Conservation (phyloP, 2,888 invertebrate genomes). For the Crossocerus cetratus region DNA sequence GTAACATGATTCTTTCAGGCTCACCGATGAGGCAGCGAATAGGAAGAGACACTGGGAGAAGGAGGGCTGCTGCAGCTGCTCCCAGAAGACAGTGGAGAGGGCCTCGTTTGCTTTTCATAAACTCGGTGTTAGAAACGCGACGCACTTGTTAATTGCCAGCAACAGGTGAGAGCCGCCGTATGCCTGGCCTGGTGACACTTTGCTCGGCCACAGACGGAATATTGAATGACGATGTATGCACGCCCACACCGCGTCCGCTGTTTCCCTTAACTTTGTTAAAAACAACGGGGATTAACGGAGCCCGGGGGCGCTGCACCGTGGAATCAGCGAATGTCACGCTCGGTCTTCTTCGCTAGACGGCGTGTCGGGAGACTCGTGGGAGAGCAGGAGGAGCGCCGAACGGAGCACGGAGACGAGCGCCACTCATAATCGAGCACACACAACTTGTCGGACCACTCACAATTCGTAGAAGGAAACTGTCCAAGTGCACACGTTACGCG, state of each 20-base stretch:
- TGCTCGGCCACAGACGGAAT: slow-evolving; percentile 48
- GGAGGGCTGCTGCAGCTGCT: too few relatives aligned
- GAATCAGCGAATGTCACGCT: too few relatives aligned
- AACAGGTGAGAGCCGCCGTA: slow-evolving; percentile 65
- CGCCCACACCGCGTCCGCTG: neutral
- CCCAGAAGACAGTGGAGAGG: too few relatives aligned
- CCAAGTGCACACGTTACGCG: too few relatives aligned
- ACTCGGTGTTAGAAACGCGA: slow-evolving; percentile 39
- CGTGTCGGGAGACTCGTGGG: neutral
- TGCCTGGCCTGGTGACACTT: slow-evolving; percentile 48
- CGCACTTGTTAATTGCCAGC: slow-evolving; percentile 67
- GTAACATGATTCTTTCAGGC: too few relatives aligned
- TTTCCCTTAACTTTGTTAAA: slow-evolving; percentile 41
- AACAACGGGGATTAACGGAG: slow-evolving; percentile 36
- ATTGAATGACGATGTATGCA: slow-evolving; percentile 33
- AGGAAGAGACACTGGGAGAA: too few relatives aligned
- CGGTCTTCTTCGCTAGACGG: too few relatives aligned
- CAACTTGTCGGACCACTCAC: neutral
- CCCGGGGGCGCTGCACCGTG: neutral
- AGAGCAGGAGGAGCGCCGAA: neutral
- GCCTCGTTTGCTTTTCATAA: slow-evolving; percentile 46
- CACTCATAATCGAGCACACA: neutral
- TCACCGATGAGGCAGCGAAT: too few relatives aligned
- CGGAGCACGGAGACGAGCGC: neutral
- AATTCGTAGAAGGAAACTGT: too few relatives aligned